These are phyloP conservation scores for Triplophysa yarkandensis DNA, from an alignment of 2,797 vertebrate species.

Conservation along the genomic window DNA sequence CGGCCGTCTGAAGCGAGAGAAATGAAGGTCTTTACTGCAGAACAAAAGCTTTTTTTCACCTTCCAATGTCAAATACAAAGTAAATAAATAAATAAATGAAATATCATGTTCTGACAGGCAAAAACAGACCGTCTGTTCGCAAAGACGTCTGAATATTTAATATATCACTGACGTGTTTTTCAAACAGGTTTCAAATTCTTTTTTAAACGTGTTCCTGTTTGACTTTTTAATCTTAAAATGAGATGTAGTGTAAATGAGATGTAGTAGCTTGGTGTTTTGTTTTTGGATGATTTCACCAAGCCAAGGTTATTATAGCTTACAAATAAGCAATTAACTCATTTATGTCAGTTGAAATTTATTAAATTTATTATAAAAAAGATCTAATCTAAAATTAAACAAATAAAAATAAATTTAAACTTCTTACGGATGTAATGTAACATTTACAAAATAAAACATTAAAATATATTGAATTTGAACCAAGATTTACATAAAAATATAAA, in stretches of 20 bases:
- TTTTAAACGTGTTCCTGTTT: background rate
- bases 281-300: background rate
- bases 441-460: too few species aligned
- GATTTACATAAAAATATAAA: too few species aligned
- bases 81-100: slow-evolving; percentile 7
- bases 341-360: background rate
- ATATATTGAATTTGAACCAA: too few species aligned
- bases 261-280: background rate
- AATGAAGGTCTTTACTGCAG: slow-evolving; percentile 7
- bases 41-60: slow-evolving; percentile 15
- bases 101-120: slow-evolving; percentile 4
- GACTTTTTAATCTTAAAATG: background rate
- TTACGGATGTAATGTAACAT: too few species aligned
- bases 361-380: too few species aligned
- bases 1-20: slow-evolving; percentile 78
- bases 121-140: background rate
- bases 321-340: too few species aligned
- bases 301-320: background rate
- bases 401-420: too few species aligned
- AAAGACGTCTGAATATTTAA: slow-evolving; percentile 18
- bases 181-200: background rate
- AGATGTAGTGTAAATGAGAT: too few species aligned
- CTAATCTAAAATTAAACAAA: too few species aligned
- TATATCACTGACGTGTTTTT: background rate
- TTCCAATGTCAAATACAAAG: slow-evolving; percentile 8